Base-by-base conservation (phyloP, 2,888 invertebrate species). In the Torymus tubicola region DNA sequence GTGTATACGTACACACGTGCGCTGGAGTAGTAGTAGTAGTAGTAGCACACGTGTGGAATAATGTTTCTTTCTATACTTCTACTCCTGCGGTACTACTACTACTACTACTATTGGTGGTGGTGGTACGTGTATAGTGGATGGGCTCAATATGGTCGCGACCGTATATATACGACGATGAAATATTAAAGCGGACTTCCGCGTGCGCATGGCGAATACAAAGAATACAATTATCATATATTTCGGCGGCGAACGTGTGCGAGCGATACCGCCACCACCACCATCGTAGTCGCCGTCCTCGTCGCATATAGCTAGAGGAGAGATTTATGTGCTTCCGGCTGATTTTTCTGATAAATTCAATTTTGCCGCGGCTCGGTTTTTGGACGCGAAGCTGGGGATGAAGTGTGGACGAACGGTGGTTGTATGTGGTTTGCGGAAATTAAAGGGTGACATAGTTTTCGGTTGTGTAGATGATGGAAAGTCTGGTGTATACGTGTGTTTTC, bases 141-240 rank as follows among this genome's bases (percentile, higher is more conserved):
- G 31, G 31, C 31, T 31, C 31, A 31, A 31, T 31, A 31, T 31
- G 31, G 31, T 8, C 31, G 31, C 3, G 31, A 31, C 0, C 3
- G 60, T 58, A 2, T 55, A 13, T 31, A 31, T 24, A 16, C 12
- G 13, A n/a, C 65, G 57, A 71, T 58, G 42, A 67, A 78, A 78
- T 78, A 71, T 71, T 61, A 60, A 72, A 72, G 65, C n/a, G 53
- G n/a, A 78, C 52, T 78, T 60, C 60, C 60, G 64, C 55, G 18
- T 55, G 67, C 53, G 50, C 13, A 10, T 21, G 16, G 12, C 42
- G 70, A 61, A 61, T 68, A 67, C 72, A 53, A 58, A 72, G 61
- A 24, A 55, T 55, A 12, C 42, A 11, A 67, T 73, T 78, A 78
- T 68, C 52, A 55, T 68, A 61, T 2, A 68, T 68, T 67, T 63